These are phyloP conservation scores for Nannoperca obscura DNA, from an alignment of 2,797 vertebrate genomes.

Conservation along the genomic window DNA sequence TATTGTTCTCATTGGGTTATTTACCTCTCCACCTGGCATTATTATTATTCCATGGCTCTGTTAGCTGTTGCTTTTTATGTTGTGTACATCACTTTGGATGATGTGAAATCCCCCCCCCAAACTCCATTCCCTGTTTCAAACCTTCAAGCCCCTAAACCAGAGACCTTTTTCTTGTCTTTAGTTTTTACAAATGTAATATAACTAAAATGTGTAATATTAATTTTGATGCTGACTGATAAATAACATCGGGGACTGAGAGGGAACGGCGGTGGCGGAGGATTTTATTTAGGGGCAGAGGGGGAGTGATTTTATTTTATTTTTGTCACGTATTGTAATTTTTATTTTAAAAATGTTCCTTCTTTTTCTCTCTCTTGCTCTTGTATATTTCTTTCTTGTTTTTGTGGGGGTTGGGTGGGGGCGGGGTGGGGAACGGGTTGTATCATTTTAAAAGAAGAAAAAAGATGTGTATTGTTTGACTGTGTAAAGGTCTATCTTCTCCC, in stretches of 20 bases:
- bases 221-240: conserved; percentile 77
- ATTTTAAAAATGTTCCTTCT: conserved; percentile 84
- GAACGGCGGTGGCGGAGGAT: conserved; percentile 47
- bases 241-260: conserved; percentile 62
- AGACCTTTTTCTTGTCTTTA: conserved; percentile 61
- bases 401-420: conserved; percentile 1
- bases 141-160: conserved; percentile 48
- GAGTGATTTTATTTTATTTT: conserved; percentile 72
- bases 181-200: conserved; percentile 84
- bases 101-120: conserved; percentile 52
- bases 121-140: conserved; percentile 61
- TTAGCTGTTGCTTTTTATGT: conserved; percentile 76
- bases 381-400: conserved; percentile 71
- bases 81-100: conserved; percentile 70
- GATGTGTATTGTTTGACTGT: conserved; percentile 83
- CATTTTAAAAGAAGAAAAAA: conserved; percentile 77
- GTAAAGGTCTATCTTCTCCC: conserved; percentile 80
- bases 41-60: conserved; percentile 71
- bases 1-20: conserved; percentile 79
- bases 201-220: conserved; percentile 81
- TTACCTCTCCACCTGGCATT: conserved; percentile 73
- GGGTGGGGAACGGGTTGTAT: conserved; percentile 65
- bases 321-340: conserved; percentile 84
- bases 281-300: conserved; percentile 63
- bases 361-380: conserved; percentile 74